phyloP scores from a whole-genome alignment of 35 echinoderm and acorn worm genomes.

The Anneissia japonica region DNA sequence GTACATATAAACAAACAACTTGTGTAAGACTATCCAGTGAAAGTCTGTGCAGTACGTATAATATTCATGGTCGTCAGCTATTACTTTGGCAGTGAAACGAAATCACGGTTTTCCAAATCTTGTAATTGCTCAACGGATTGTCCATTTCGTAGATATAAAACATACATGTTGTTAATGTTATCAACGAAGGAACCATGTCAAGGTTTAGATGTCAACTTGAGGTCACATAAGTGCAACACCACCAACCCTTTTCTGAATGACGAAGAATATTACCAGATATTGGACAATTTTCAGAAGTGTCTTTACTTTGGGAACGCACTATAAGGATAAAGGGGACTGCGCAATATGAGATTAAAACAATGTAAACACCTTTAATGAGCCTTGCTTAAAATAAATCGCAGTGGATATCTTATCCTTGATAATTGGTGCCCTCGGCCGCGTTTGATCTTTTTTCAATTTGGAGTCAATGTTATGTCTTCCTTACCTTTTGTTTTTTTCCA shows the following conservation, averaged over 20 bases:
- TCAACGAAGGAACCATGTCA: background rate
- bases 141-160: background rate
- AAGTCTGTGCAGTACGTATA: background rate
- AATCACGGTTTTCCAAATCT: background rate
- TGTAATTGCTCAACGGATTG: background rate
- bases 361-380: background rate
- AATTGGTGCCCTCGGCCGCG: background rate
- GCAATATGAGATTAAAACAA: background rate
- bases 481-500: background rate
- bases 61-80: background rate
- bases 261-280: background rate
- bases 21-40: background rate
- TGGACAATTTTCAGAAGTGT: too few species aligned
- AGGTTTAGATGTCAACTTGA: background rate
- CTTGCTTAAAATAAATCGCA: background rate
- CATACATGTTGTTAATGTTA: background rate
- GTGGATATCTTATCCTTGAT: background rate
- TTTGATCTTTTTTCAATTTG: background rate
- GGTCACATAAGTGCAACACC: background rate
- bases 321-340: background rate
- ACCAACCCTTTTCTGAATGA: background rate
- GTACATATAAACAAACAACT: background rate
- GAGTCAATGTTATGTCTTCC: background rate
- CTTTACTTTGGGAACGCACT: background rate
- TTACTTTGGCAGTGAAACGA: background rate